Conservation (phyloP, 2,113 vertebrate genomes). For the Shinisaurus crocodilurus region DNA sequence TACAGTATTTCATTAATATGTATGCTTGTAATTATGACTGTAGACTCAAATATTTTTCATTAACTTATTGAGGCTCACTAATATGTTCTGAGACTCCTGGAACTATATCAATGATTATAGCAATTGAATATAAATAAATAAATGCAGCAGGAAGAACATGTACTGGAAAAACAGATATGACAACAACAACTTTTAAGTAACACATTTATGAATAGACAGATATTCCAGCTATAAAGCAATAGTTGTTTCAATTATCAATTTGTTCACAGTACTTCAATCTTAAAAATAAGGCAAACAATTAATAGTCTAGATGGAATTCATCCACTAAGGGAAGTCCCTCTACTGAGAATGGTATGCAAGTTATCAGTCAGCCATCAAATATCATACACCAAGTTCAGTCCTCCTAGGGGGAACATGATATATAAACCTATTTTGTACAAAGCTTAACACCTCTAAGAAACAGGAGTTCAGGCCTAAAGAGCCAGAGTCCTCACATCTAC, state of each 20-base stretch:
- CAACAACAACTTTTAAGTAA: neutral
- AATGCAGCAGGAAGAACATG: no score
- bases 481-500: neutral
- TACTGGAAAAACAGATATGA: neutral
- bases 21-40: neutral
- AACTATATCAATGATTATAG: neutral
- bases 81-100: neutral
- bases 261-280: neutral
- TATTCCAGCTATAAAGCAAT: neutral
- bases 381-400: neutral
- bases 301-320: neutral
- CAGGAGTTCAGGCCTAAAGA: neutral
- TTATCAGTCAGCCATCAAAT: neutral
- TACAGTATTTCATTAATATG: neutral
- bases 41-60: neutral
- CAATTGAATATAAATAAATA: neutral
- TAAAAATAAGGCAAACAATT: neutral
- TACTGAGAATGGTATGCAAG: neutral
- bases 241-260: neutral
- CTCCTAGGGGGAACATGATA: neutral
- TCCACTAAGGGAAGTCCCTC: neutral
- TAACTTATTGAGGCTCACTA: neutral
- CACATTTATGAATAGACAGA: neutral
- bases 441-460: neutral
- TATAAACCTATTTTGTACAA: neutral